Percentiles rank a stretch among this genome's conserved stretches.
Conservation (phyloP, 2,113 vertebrate genomes). For the Oryzias celebensis region DNA sequence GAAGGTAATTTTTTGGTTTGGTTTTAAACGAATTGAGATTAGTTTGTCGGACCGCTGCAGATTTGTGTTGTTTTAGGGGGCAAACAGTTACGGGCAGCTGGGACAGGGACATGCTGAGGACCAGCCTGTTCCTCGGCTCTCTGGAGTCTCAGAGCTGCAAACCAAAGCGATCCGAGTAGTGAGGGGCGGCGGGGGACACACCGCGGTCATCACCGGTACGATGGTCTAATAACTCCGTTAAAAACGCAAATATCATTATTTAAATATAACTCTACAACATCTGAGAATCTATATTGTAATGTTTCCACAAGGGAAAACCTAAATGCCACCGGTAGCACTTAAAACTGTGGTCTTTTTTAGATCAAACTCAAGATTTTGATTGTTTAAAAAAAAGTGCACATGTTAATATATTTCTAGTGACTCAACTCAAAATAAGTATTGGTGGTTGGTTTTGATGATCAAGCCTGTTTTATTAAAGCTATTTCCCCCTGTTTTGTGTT, state of each 20-base stretch:
- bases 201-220: conserved; percentile 83
- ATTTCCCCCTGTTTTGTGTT: conserved; percentile 3
- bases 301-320: no score
- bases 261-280: neutral
- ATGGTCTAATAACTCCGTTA: no score
- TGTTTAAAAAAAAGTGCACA: no score
- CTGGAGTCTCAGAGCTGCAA: conserved; percentile 35
- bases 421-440: no score
- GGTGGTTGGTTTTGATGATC: no score
- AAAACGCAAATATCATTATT: neutral
- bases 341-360: no score
- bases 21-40: neutral
- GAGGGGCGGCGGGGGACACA: conserved; percentile 88
- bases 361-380: no score
- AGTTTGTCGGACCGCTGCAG: neutral
- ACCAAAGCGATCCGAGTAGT: conserved; percentile 61
- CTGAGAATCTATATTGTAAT: no score
- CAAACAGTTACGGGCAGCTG: conserved; percentile 93
- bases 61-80: conserved; percentile 76
- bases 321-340: no score
- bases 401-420: no score
- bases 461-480: neutral
- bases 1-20: no score
- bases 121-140: conserved; percentile 70
- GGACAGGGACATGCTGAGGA: conserved; percentile 87